Conservation (phyloP, 2,797 vertebrate genomes). For the Eospalax fontanierii region DNA sequence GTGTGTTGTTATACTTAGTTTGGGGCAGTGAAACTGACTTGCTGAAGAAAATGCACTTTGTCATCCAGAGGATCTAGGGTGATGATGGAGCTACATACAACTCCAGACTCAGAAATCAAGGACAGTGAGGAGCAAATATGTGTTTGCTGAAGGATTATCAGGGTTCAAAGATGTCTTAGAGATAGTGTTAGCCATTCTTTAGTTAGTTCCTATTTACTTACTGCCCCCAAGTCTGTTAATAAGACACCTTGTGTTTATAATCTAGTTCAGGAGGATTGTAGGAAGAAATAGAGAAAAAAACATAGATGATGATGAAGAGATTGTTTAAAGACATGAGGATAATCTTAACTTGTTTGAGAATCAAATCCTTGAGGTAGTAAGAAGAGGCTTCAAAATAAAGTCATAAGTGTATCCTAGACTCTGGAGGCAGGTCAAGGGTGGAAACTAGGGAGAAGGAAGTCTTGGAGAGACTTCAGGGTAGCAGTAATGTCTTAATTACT, state of each 20-base stretch:
- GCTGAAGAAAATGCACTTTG: background rate
- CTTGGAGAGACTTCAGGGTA: background rate
- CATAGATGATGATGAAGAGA: background rate
- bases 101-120: background rate
- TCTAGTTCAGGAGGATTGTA: conserved; percentile 27
- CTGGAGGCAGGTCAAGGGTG: background rate
- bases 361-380: background rate
- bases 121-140: background rate
- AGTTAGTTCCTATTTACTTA: background rate
- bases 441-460: background rate
- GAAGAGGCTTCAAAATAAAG: background rate
- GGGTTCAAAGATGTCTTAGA: background rate
- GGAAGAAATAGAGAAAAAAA: background rate
- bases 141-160: conserved; percentile 38
- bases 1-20: background rate
- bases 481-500: conserved; percentile 31
- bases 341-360: background rate
- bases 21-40: background rate
- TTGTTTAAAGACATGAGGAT: background rate
- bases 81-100: background rate
- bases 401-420: background rate
- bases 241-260: background rate
- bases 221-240: background rate
- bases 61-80: background rate
- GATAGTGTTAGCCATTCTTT: background rate